These are phyloP conservation scores for Vombatus ursinus DNA, from an alignment of 2,113 vertebrate species.

Conservation along the genomic window DNA sequence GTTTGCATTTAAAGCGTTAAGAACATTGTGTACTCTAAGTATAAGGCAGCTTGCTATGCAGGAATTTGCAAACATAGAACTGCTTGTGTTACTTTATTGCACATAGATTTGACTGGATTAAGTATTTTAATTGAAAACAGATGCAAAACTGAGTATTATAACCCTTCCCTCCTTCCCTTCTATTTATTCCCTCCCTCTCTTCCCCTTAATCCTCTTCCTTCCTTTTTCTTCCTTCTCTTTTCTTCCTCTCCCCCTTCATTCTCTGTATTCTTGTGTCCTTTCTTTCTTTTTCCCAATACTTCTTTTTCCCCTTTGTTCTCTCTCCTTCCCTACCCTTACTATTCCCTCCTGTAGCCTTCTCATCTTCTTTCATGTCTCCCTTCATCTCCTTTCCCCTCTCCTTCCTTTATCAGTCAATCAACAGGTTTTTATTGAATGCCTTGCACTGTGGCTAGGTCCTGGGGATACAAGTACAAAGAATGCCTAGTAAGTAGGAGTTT, in stretches of 20 bases:
- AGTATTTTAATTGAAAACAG: constrained; percentile 70
- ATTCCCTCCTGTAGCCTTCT: background rate
- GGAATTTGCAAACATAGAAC: constrained; percentile 53
- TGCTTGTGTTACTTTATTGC: constrained; percentile 35
- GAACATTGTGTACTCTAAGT: constrained; percentile 42
- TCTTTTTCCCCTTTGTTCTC: background rate
- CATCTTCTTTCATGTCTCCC: background rate
- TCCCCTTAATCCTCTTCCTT: background rate
- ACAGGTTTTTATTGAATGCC: background rate
- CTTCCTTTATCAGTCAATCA: background rate
- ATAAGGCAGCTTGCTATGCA: constrained; percentile 22
- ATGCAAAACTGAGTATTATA: constrained; percentile 46
- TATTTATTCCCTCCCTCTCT: background rate
- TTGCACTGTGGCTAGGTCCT: background rate
- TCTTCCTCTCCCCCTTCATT: background rate
- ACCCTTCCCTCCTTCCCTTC: background rate
- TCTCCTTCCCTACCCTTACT: background rate
- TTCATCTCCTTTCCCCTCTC: background rate
- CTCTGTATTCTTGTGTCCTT: background rate
- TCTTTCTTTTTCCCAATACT: background rate
- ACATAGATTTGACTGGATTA: constrained; percentile 49
- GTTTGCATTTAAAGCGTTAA: background rate
- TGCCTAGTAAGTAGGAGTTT: background rate
- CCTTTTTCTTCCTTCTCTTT: background rate
- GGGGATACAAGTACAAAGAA: background rate